Base-by-base conservation (phyloP, 2,113 vertebrate species). In the Tupaia chinensis region DNA sequence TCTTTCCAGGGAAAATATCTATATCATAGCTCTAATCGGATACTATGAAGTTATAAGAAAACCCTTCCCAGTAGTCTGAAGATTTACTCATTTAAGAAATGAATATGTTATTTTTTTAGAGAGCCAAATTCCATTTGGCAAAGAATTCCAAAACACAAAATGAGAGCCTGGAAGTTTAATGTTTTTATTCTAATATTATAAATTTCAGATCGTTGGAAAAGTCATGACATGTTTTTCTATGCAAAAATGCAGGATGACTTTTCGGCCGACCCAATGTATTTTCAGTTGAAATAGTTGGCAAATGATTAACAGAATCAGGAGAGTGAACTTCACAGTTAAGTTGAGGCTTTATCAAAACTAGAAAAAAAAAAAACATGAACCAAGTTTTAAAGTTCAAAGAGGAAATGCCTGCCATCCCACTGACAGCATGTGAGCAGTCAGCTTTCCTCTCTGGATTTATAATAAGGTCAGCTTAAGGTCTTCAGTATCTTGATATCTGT, bases 301-400 rank as follows among this genome's bases (percentile, higher is more conserved):
- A 97, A 88, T 88, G 69, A 93, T 87, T 68, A 96, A 95, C 65
- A 82, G 69, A 97, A 96, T 82, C 68, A 92, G 73, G 85, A 69
- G n/a, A 78, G 73, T 72, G 74, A 96, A 78, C 85, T 89, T 85
- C 84, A 66, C 65, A 82, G 94, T 80, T 82, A 96, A 87, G 81
- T 63, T 13, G 32, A 95, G 23, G 20, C 44, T 80, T 74, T 72
- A 88, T 81, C 69, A 86, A 44, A 92, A 92, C 56, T 53, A 90
- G 81, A 44, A 44, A 44, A 44, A 44, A 44, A 81, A 89, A 78
- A 92, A 89, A 29, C 81, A 86, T 83, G 70, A 7, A 27, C 17
- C 5, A 54, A 63, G 60, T 85, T 96, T 96, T 95, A 85, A 94
- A 94, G 76, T 96, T 94, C 32, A 95, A 79, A 80, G 25, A 91